These are phyloP conservation scores for Dryoscopus gambensis DNA, from an alignment of 2,113 vertebrate species.

Conservation along the genomic window DNA sequence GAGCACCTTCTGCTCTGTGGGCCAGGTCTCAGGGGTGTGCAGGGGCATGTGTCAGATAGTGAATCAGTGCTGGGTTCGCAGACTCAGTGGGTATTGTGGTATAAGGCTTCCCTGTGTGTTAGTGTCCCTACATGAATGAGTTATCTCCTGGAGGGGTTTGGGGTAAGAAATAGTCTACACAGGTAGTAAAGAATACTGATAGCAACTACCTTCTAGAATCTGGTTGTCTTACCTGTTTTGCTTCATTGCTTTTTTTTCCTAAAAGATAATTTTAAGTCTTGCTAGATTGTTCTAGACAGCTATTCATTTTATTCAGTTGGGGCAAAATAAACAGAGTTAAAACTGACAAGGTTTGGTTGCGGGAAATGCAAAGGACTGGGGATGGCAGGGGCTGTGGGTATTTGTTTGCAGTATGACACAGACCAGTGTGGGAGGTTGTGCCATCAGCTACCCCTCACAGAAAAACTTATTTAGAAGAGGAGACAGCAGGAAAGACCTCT, in stretches of 20 bases:
- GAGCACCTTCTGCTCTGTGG: background rate
- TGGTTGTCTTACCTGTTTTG: background rate
- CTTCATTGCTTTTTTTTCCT: background rate
- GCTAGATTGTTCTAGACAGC: background rate
- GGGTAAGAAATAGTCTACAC: background rate
- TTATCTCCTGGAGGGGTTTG: background rate
- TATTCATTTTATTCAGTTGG: background rate
- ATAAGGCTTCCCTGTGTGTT: background rate
- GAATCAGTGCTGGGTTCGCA: background rate
- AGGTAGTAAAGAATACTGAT: background rate
- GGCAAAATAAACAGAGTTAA: background rate
- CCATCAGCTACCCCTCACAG: background rate
- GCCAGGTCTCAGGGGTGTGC: background rate
- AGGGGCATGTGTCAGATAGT: background rate
- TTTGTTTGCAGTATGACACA: background rate
- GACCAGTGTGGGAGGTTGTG: accelerated
- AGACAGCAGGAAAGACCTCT: background rate
- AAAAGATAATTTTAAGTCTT: background rate
- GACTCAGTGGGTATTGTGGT: background rate
- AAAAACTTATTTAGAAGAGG: background rate
- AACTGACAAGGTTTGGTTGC: background rate
- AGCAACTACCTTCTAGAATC: background rate
- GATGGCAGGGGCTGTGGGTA: background rate
- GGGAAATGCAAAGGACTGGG: background rate
- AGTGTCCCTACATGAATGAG: background rate